Conservation (phyloP, 2,113 vertebrate species). For the Xenopus tropicalis region UCB_Xtro_10.0 CM004445.2:48599501-48600000, state of each 20-base stretch:
- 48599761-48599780: conserved; percentile 74
- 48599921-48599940: conserved; percentile 82
- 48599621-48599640: no score
- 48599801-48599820: conserved; percentile 53
- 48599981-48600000: conserved; percentile 45
- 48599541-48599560: no score
- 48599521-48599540: no score
- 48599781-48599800: conserved; percentile 71
- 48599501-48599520: no score
- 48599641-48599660: no score
- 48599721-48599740: conserved; percentile 45
- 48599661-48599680: no score
- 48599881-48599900: conserved; percentile 62
- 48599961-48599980: conserved; percentile 81
- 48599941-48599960: conserved; percentile 78
- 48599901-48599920: conserved; percentile 82
- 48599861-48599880: conserved; percentile 59
- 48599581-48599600: no score
- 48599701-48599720: no score
- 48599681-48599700: no score
- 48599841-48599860: conserved; percentile 61
- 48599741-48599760: conserved; percentile 68
- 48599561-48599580: no score
- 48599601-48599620: no score
- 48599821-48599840: conserved; percentile 57